A percentile compares a stretch with the other conserved stretches of the same genome.
phyloP scores from a whole-genome alignment of 1,140 invertebrate genomes.

The Octopus sinensis region DNA sequence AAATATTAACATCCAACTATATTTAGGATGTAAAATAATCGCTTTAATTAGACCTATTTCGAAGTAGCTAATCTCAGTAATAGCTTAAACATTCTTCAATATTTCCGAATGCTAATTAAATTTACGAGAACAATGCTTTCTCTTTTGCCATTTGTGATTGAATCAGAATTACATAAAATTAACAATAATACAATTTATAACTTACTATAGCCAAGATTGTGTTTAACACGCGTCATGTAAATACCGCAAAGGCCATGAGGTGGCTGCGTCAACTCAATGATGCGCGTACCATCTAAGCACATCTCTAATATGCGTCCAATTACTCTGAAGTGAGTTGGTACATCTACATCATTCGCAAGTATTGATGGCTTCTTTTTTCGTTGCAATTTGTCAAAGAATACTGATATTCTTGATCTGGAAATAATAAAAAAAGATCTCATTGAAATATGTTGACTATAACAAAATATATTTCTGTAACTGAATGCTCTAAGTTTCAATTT shows the following conservation, averaged over 20 bases:
- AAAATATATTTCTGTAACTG: too few species aligned
- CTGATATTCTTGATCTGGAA: background rate
- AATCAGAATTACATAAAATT: background rate
- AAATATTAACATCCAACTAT: too few species aligned
- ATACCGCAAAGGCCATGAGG: constrained; percentile 51
- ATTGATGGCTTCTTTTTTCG: background rate
- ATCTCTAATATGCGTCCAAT: constrained; percentile 41
- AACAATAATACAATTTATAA: constrained; percentile 9
- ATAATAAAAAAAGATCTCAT: too few species aligned
- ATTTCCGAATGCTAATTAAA: too few species aligned
- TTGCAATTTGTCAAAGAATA: background rate
- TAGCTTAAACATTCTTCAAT: too few species aligned
- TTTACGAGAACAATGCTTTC: too few species aligned
- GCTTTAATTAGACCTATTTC: too few species aligned
- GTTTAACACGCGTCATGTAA: constrained; percentile 51
- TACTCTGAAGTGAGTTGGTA: constrained; percentile 24
- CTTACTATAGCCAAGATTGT: constrained; percentile 50
- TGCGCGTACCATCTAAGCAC: constrained; percentile 47
- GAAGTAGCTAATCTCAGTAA: too few species aligned
- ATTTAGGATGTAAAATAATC: too few species aligned
- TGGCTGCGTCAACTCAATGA: constrained; percentile 44
- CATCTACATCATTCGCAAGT: constrained; percentile 12
- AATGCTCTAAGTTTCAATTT: too few species aligned
- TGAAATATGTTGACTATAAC: too few species aligned
- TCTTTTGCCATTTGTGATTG: too few species aligned